Conservation (phyloP, 1,140 invertebrate species). For the Papilio helenus region DNA sequence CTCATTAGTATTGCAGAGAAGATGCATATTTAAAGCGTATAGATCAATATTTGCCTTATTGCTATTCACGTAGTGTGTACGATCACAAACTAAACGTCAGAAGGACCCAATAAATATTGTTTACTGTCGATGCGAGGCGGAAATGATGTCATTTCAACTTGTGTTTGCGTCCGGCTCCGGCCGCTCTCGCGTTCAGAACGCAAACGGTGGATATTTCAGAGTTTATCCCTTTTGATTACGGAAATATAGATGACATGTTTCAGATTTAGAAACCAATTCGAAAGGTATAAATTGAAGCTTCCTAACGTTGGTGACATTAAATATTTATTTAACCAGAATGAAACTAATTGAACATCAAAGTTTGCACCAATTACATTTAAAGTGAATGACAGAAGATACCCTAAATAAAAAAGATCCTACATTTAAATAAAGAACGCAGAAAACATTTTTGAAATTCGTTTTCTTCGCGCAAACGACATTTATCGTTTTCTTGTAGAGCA, state of each 20-base stretch:
- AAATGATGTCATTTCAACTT: constrained; percentile 48
- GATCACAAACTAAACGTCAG: constrained; percentile 42
- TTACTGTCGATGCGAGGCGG: constrained; percentile 49
- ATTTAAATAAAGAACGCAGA: too few species aligned
- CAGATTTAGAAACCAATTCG: neutral
- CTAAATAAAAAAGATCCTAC: neutral
- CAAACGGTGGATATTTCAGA: constrained; percentile 13
- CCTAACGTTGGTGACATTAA: too few species aligned
- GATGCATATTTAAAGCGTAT: constrained; percentile 30
- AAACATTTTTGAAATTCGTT: neutral
- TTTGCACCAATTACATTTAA: too few species aligned
- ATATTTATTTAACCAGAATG: too few species aligned
- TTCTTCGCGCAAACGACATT: neutral
- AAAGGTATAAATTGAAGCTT: too few species aligned
- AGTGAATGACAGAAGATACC: neutral
- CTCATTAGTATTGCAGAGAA: constrained; percentile 32
- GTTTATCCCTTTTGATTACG: neutral
- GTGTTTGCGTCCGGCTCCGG: constrained; percentile 24
- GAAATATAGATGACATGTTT: neutral
- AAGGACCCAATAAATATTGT: constrained; percentile 51
- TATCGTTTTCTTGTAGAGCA: neutral
- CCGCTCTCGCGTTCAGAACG: neutral
- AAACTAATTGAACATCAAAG: too few species aligned
- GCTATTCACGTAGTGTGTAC: constrained; percentile 42
- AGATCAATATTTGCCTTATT: constrained; percentile 39